Base-by-base conservation (phyloP, 1,140 invertebrate genomes). In the Halotydeus destructor region DNA sequence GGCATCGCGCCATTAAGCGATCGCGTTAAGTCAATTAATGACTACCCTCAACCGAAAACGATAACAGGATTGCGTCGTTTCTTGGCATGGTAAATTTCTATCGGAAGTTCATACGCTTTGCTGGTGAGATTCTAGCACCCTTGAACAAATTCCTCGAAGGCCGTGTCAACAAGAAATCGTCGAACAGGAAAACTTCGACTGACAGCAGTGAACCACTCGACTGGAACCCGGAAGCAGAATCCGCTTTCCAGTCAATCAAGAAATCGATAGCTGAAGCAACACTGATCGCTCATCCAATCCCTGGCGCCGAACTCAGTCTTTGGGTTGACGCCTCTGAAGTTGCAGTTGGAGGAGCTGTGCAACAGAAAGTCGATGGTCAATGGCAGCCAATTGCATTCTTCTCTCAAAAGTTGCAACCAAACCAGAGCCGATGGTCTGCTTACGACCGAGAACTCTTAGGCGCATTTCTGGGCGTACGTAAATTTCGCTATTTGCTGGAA, bases 11-110 rank as follows among this genome's bases (percentile, higher is more conserved):
- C 48, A 0, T 22, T 31, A 36, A 16, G 32, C 12, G 25, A 38
- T 12, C 31, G 38, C 23, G 38, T 50, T 9, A 3, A 24, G 16
- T 45, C 8, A 14, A 30, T 30, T 30, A 30, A 30, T 30, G 28
- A 30, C 28, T 30, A 30, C 28, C 9, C 54, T 39, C 22, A 39
- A 58, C 62, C 2, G 41, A 19, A n/a, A 23, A 52, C 60, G 40
- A 38, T 54, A 19, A 47, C 49, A n/a, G 42, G 58, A 44, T 27
- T 63, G 4, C 45, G 53, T 28, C 39, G 50, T 6, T 61, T 58
- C 19, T 59, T 5, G 61, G 59, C 1, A 39, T 60, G 14, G 37
- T 63, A 2, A 61, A 60, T 40, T 60, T 55, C 50, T 65, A 63
- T 27, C 3, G 24, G 11, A 8, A 30, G 1, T 40, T 42, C 22